Evolutionary conservation across 2,113 vertebrate species (phyloP).

Genomic region (Mastomys natalensis): DNA sequence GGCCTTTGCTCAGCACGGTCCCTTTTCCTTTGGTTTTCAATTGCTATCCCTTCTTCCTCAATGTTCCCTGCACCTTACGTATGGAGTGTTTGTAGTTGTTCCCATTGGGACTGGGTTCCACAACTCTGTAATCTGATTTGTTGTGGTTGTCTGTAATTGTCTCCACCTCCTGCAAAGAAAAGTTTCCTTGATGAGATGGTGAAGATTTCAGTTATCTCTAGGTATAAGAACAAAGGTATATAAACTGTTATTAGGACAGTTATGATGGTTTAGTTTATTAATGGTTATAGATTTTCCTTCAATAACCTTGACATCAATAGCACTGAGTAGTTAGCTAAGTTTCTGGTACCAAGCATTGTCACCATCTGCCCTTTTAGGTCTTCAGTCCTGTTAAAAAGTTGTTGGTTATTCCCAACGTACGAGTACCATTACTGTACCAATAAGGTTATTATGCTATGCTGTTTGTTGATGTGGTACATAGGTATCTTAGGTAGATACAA

Average conservation of each 20-base stretch:
- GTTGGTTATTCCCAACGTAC: neutral
- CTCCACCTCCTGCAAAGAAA: neutral
- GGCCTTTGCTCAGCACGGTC: too few species aligned
- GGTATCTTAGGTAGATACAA: neutral
- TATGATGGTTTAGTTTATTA: neutral
- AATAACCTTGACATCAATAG: neutral
- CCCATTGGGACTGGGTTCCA: neutral
- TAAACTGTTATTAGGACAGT: neutral
- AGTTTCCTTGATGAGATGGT: neutral
- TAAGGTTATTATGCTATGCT: neutral
- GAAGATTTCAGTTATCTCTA: neutral
- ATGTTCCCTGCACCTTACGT: neutral
- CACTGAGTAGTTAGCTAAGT: neutral
- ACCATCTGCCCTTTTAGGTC: neutral
- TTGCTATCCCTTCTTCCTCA: neutral
- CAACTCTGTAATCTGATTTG: neutral
- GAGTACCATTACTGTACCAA: neutral
- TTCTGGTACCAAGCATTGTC: neutral
- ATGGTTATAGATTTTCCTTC: neutral
- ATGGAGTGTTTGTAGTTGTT: neutral
- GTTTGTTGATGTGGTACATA: neutral
- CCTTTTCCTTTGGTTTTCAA: neutral
- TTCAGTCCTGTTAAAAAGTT: neutral
- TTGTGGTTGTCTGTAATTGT: neutral
- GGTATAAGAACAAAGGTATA: neutral